Evolutionary conservation across 2,113 vertebrate species (phyloP).

Genomic region (Leucopsar rothschildi): DNA sequence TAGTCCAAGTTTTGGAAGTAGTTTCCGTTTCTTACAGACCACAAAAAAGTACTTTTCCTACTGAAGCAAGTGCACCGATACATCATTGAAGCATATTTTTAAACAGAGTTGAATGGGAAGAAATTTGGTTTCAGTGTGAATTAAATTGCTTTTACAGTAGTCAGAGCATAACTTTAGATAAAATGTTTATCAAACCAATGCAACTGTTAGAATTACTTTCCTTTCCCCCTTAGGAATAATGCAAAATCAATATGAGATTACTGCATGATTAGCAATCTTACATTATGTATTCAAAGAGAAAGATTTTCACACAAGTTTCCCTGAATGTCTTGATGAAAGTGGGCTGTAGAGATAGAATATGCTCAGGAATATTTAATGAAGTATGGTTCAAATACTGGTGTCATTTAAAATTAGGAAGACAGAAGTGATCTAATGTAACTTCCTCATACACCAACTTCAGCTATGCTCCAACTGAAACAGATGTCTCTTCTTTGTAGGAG

Average conservation of each 20-base stretch:
- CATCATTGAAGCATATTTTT: neutral
- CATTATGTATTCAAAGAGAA: neutral
- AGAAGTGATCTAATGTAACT: neutral
- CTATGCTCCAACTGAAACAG: neutral
- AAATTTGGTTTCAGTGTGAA: neutral
- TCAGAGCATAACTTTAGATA: neutral
- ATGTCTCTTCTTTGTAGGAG: neutral
- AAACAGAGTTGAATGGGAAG: neutral
- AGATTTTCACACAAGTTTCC: neutral
- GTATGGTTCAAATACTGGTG: conserved; percentile 12
- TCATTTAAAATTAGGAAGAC: conserved; percentile 49
- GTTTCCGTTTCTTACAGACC: neutral
- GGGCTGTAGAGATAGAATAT: neutral
- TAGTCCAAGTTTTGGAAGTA: neutral
- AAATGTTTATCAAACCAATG: neutral
- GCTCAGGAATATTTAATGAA: conserved; percentile 22
- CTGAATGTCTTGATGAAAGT: neutral
- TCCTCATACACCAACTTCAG: neutral
- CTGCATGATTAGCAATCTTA: neutral
- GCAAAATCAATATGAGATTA: neutral
- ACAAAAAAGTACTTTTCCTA: neutral
- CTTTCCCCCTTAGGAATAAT: neutral
- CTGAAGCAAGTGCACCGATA: neutral
- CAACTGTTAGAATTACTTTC: neutral
- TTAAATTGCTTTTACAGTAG: neutral